Evolutionary conservation across 2,888 invertebrate genomes (phyloP), one percentile per base, ranked within the genome.

Genomic region (Deilephila porcellus): DNA sequence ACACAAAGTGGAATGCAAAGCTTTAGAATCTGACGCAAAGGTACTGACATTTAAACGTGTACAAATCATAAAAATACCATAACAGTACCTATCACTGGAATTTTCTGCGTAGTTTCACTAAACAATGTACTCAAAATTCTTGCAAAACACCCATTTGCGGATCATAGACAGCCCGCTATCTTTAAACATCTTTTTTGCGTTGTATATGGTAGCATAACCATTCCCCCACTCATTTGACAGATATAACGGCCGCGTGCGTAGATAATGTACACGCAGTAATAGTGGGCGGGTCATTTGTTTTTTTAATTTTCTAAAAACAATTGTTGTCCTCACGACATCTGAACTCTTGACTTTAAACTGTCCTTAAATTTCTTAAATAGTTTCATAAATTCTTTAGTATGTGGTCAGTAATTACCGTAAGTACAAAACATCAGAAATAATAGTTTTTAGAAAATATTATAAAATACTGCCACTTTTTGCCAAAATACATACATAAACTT

Each of bases 211-310:
- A 20, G 11, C 64, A 37, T n/a, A 20, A 45, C 25, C 67, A 67
- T 52, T 45, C 25, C 67, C 20, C 67, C 17, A 25, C 25, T 67
- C 67, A 29, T 67, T 67, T 67, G 45, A 67, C 64, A 73, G 72
- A 67, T 67, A 45, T 37, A 67, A 59, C 17, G 56, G 64, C 19
- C 34, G 59, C 34, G 25, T 67, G 52, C 32, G 64, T 7, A 56
- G 34, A 67, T 73, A 62, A 71, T 19, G 52, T 62, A 60, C 20
- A 19, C 71, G 19, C 37, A 19, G 59, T 19, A 59, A n/a, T 59
- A 67, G 62, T 70, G 70, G 53, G 73, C 73, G 62, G 62, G 62
- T 52, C 37, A 70, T 59, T 70, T 52, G n/a, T n/a, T 56, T 70
- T 53, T 70, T 52, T 5, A 62, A 71, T n/a, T 63, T 62, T 73